Base-by-base conservation (phyloP, 2,888 invertebrate genomes). In the Aphelenchoides bicaudatus region DNA sequence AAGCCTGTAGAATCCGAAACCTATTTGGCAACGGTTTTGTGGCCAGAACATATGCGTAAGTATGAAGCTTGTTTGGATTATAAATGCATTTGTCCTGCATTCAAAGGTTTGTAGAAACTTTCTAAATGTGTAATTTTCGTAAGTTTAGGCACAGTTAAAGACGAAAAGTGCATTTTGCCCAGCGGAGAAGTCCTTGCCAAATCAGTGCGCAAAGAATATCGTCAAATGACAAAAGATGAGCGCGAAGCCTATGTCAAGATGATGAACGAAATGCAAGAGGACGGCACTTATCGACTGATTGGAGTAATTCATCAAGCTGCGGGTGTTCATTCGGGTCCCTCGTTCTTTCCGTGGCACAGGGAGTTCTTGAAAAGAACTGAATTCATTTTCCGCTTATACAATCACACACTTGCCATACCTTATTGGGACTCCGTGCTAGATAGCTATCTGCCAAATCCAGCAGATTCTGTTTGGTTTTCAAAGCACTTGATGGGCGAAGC, bases 391-490 rank as follows among this genome's bases (percentile, higher is more conserved):
- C 67, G 75, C 10, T 56, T 65, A 48, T 56, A 57, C 8, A 56
- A 79, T 4, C 78, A 79, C 1, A 65, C 71, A 23, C 71, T 80
- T 8, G 67, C 64, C n/a, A 61, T 80, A 4, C 80, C 80, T 1
- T 81, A 79, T 61, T 80, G 80, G 79, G 80, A 81, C 65, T 74
- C 75, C 10, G 74, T 77, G 0, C 63, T 80, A 29, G 80, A 81
- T 61, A 65, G 75, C 21, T 59, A 64, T 27, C 67, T 81, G 1
- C 76, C 75, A 0, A 75, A 79, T 16, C 76, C 78, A 0, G 66
- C 72, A 23, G 74, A 79, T 31, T 79, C 80, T 0, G 70, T 80
- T 5, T 70, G 80, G 27, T 80, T 80, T 75, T 74, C 77, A 0
- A 71, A 70, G 2, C 51, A 76, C 19, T 79, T 80, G 59, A 51